These are phyloP conservation scores for Vulpes vulpes DNA, from an alignment of 2,113 vertebrate genomes.

Conservation along the genomic window DNA sequence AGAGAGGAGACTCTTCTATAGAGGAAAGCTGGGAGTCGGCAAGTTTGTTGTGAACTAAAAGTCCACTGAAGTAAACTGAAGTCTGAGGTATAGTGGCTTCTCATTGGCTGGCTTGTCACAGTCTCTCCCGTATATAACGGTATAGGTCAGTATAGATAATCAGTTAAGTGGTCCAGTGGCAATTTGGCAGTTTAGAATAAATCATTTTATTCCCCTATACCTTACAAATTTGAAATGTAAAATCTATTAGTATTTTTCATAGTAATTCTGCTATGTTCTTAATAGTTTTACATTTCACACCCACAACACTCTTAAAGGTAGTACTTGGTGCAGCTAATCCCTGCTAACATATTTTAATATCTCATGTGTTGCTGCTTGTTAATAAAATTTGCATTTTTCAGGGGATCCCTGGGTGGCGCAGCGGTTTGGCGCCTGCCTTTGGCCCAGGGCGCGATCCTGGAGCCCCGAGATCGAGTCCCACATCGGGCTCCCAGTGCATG, in stretches of 20 bases:
- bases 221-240: slow-evolving; percentile 31
- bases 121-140: background rate
- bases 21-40: background rate
- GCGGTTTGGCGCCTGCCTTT: no score
- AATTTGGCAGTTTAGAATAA: background rate
- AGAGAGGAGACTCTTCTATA: background rate
- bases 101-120: background rate
- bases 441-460: no score
- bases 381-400: slow-evolving; percentile 9
- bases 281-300: background rate
- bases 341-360: background rate
- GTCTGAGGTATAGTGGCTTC: background rate
- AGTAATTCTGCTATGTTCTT: background rate
- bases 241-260: background rate
- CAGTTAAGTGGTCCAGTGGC: background rate
- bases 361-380: background rate
- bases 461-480: no score
- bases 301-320: background rate
- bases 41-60: background rate
- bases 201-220: background rate
- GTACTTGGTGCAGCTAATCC: background rate
- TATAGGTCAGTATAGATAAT: background rate
- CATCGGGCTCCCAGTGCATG: no score
- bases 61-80: background rate
- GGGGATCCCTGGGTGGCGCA: no score